Percentiles rank a stretch among this genome's conserved stretches.
Evolutionary conservation across 2,888 invertebrate genomes (phyloP).

Genomic region (Orthosia incerta): DNA sequence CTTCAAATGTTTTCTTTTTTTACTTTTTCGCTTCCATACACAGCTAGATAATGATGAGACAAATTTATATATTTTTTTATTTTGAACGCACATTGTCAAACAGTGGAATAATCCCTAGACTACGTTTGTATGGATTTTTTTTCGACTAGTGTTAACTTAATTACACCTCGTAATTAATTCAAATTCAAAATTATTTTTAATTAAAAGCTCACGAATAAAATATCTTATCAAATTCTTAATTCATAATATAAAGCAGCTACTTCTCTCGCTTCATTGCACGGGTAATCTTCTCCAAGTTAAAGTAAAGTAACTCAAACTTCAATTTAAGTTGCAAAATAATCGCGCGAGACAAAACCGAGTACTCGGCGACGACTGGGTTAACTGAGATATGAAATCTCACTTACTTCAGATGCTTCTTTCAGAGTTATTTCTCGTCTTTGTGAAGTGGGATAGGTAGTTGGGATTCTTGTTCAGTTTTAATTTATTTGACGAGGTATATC

Average conservation of each 20-base stretch:
- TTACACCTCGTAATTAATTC: neutral
- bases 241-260: conserved; percentile 21
- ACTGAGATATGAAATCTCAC: conserved; percentile 64
- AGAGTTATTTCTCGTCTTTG: conserved; percentile 49
- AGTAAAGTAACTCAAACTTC: conserved; percentile 53
- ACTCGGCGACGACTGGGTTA: conserved; percentile 49
- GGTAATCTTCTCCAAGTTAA: conserved; percentile 49
- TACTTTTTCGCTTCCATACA: no score
- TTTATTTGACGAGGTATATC: conserved; percentile 14
- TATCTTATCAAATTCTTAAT: conserved; percentile 11
- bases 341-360: conserved; percentile 48
- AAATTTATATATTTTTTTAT: no score
- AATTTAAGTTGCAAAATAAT: conserved; percentile 65
- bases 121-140: no score
- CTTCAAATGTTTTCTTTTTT: no score
- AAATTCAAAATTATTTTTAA: neutral
- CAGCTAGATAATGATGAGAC: no score
- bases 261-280: conserved; percentile 39
- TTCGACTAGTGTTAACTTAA: neutral
- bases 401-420: conserved; percentile 52
- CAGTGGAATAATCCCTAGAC: no score
- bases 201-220: neutral
- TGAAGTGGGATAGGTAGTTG: conserved; percentile 32
- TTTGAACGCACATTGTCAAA: no score
- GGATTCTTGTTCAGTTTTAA: conserved; percentile 20